A percentile compares a stretch with the other conserved stretches of the same genome.
These are phyloP conservation scores for Sesamia inferens DNA, from an alignment of 2,888 invertebrate genomes.

Conservation along the genomic window DNA sequence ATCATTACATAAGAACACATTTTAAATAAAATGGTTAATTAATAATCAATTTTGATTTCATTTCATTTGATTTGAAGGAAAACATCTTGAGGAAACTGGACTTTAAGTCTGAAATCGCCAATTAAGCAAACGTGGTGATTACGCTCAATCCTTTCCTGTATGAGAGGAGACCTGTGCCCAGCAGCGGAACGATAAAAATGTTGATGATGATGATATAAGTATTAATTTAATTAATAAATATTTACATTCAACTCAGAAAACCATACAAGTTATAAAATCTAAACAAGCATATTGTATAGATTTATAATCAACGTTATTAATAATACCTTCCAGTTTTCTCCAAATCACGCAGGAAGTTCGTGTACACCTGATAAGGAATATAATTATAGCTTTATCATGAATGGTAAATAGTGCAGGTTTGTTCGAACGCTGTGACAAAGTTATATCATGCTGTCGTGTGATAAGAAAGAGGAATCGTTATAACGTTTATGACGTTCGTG, in stretches of 20 bases:
- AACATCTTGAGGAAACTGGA: too few species aligned
- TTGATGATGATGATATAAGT: too few species aligned
- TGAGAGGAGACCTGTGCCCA: too few species aligned
- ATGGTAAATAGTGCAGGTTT: constrained; percentile 29
- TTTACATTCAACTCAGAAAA: constrained; percentile 3
- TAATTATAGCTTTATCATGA: constrained; percentile 42
- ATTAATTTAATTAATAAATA: background rate
- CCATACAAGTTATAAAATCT: background rate
- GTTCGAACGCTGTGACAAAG: constrained; percentile 10
- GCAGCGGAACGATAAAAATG: too few species aligned
- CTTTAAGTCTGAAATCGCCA: too few species aligned
- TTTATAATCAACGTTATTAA: constrained; percentile 12
- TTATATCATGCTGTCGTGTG: background rate
- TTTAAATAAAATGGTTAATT: too few species aligned
- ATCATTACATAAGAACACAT: too few species aligned
- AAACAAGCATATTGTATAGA: constrained; percentile 17
- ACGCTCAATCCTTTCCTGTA: too few species aligned
- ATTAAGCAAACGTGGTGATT: too few species aligned
- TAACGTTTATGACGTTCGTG: background rate
- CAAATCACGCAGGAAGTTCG: constrained; percentile 46
- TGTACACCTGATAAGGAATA: constrained; percentile 27
- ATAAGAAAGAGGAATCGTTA: constrained; percentile 1
- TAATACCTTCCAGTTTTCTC: constrained; percentile 49
- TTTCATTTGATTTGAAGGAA: too few species aligned
- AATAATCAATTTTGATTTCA: too few species aligned